These are phyloP conservation scores for Fundulus diaphanus DNA, from an alignment of 2,797 vertebrate genomes.

Conservation along the genomic window DNA sequence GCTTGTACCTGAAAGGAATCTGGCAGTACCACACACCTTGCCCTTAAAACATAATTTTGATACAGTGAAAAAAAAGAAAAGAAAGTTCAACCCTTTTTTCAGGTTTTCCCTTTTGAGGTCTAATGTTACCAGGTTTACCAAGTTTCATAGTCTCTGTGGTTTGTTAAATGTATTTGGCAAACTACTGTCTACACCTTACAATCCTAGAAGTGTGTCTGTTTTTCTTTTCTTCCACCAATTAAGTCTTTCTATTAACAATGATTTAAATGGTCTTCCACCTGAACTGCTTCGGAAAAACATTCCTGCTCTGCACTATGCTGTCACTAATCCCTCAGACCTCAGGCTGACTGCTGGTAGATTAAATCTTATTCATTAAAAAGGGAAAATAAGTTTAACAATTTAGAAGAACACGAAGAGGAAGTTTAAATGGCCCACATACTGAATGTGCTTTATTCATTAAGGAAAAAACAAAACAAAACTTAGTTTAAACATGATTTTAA, in stretches of 20 bases:
- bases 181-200: slow-evolving; percentile 9
- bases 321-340: slow-evolving; percentile 18
- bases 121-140: slow-evolving; percentile 15
- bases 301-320: slow-evolving; percentile 7
- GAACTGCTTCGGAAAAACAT: slow-evolving; percentile 35
- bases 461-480: not conserved
- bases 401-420: slow-evolving; percentile 11
- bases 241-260: not conserved
- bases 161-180: slow-evolving; percentile 11
- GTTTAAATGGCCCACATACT: not conserved
- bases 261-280: not conserved
- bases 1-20: slow-evolving; percentile 67
- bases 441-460: not conserved
- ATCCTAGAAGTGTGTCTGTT: not conserved
- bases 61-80: slow-evolving; percentile 16
- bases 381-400: not conserved
- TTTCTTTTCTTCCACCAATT: not conserved
- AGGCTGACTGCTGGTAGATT: slow-evolving; percentile 19
- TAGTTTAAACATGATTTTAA: slow-evolving; percentile 1
- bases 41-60: slow-evolving; percentile 57
- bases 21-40: slow-evolving; percentile 62
- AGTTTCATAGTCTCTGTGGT: slow-evolving; percentile 24
- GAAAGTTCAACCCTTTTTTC: slow-evolving; percentile 33
- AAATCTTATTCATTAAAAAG: slow-evolving; percentile 30
- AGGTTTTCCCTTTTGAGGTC: slow-evolving; percentile 52